Percentiles rank a stretch among this genome's conserved stretches.
These are phyloP conservation scores for Bombus superbus DNA, from an alignment of 1,140 invertebrate species.

Conservation along the genomic window DNA sequence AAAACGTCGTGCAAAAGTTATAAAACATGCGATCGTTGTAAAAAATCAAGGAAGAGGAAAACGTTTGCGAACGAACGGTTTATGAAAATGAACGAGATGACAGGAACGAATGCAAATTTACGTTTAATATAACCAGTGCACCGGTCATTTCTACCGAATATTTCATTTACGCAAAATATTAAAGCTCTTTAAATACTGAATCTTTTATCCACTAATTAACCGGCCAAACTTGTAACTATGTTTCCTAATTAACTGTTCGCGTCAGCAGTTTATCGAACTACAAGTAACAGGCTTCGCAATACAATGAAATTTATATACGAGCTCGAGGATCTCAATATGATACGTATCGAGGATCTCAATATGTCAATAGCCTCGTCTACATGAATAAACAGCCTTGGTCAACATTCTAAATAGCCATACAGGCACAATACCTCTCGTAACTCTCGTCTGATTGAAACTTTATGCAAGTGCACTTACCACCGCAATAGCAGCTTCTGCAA, in stretches of 20 bases:
- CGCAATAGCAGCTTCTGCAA: not conserved
- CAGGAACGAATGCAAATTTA: not conserved
- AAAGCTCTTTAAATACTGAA: not conserved
- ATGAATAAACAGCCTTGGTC: not conserved
- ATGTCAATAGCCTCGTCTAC: too few relatives aligned
- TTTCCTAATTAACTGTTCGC: not conserved
- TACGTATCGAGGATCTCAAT: not conserved
- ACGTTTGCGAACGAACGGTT: not conserved
- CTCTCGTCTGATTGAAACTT: not conserved
- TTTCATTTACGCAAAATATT: not conserved
- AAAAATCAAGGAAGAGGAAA: not conserved
- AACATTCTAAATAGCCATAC: too few relatives aligned
- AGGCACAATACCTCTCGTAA: too few relatives aligned
- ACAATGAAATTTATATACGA: not conserved
- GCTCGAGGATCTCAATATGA: not conserved
- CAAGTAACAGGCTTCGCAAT: not conserved
- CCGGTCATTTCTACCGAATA: not conserved
- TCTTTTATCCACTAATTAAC: not conserved
- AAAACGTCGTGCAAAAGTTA: not conserved
- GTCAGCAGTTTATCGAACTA: too few relatives aligned
- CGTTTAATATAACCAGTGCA: not conserved
- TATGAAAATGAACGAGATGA: not conserved
- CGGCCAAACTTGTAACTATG: not conserved
- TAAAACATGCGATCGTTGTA: not conserved
- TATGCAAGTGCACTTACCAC: constrained; percentile 36